phyloP scores from a whole-genome alignment of 92 coral and sea anemone genomes.

The Zoanthus solanderi region DNA sequence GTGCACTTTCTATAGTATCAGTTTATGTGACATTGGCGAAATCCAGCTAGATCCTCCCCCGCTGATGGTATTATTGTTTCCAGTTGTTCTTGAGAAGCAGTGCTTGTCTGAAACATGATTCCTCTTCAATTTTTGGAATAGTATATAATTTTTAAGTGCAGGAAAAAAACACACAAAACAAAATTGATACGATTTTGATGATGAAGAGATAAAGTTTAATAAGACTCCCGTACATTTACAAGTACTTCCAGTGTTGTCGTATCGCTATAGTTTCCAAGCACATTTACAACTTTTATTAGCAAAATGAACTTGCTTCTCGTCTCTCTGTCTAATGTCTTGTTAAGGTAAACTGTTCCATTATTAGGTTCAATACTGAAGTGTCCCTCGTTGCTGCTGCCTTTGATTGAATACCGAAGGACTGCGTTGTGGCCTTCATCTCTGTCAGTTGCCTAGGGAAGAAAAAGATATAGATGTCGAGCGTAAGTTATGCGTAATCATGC shows the following conservation, averaged over 20 bases:
- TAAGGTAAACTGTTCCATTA: constrained; percentile 54
- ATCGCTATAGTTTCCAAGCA: constrained; percentile 32
- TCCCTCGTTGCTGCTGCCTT: constrained; percentile 46
- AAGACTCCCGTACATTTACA: constrained; percentile 15
- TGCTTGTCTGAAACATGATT: too few species aligned
- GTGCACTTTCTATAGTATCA: too few species aligned
- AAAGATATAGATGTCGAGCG: neutral
- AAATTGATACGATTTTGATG: too few species aligned
- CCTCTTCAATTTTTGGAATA: too few species aligned
- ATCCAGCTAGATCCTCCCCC: too few species aligned
- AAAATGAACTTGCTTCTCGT: constrained; percentile 17
- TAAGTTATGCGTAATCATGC: too few species aligned
- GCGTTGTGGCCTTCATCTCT: constrained; percentile 73
- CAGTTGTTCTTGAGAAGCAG: too few species aligned
- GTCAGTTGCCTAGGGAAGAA: constrained; percentile 72
- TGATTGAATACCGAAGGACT: constrained; percentile 54
- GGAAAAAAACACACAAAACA: too few species aligned
- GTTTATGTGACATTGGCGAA: too few species aligned
- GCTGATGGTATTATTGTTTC: too few species aligned
- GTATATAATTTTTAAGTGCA: too few species aligned
- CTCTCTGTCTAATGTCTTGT: constrained; percentile 45
- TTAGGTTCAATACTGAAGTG: constrained; percentile 52
- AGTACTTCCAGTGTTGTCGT: constrained; percentile 22
- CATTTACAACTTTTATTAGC: constrained; percentile 8
- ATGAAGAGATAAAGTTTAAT: neutral